These are phyloP conservation scores for Drosophila pseudoobscura DNA, from an alignment of 1,140 invertebrate genomes.

Conservation along the genomic window DNA sequence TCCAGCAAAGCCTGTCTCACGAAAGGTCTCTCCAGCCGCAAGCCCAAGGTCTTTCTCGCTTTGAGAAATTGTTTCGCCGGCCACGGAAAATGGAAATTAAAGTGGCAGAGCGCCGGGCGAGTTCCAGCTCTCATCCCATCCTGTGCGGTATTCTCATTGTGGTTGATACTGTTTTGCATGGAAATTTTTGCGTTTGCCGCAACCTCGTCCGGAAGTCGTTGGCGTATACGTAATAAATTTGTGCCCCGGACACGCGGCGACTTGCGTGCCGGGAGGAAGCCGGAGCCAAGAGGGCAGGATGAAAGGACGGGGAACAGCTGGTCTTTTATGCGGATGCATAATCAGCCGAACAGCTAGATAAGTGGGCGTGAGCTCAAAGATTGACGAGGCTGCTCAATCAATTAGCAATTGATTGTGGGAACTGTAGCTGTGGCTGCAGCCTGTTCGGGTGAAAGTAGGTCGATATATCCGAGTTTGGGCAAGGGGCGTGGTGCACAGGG, in stretches of 20 bases:
- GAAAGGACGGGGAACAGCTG: neutral
- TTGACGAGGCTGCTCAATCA: conserved; percentile 34
- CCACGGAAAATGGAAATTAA: conserved; percentile 79
- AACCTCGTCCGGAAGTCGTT: conserved; percentile 69
- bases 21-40: neutral
- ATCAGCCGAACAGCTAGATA: conserved; percentile 36
- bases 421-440: neutral
- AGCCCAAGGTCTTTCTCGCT: conserved; percentile 40
- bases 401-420: conserved; percentile 26
- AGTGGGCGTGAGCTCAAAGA: conserved; percentile 22
- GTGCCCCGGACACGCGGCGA: conserved; percentile 30
- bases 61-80: conserved; percentile 65
- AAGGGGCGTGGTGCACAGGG: neutral
- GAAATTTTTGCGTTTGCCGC: conserved; percentile 49
- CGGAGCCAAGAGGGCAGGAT: conserved; percentile 8
- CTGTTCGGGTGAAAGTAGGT: too few species aligned
- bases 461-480: too few species aligned
- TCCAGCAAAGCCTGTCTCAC: neutral
- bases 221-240: conserved; percentile 77
- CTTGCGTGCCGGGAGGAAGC: conserved; percentile 60
- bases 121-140: conserved; percentile 30
- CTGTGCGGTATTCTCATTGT: conserved; percentile 28
- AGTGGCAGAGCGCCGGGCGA: conserved; percentile 61
- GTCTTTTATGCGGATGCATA: conserved; percentile 24
- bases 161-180: conserved; percentile 44